Evolutionary conservation across 2,888 invertebrate genomes (phyloP).

Genomic region (Amphimallon solstitiale): DNA sequence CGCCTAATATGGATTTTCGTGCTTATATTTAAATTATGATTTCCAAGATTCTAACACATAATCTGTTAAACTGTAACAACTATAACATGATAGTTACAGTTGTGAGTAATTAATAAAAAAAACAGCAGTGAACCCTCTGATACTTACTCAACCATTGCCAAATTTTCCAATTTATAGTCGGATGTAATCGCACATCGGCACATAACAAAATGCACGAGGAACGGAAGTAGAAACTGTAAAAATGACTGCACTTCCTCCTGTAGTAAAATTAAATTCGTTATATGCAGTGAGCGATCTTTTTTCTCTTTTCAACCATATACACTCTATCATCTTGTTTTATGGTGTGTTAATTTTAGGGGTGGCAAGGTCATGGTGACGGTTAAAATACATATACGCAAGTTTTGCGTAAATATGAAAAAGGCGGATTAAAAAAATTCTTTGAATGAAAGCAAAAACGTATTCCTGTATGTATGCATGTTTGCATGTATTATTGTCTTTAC

Average conservation of each 20-base stretch:
- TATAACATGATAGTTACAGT: too few relatives aligned
- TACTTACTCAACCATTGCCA: slow-evolving; percentile 39
- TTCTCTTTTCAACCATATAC: slow-evolving; percentile 21
- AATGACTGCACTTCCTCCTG: slow-evolving; percentile 41
- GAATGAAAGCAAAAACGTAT: too few relatives aligned
- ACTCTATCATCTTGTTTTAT: slow-evolving; percentile 7
- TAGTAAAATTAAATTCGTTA: slow-evolving; percentile 40
- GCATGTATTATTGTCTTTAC: too few relatives aligned
- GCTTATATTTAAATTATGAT: too few relatives aligned
- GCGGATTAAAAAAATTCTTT: too few relatives aligned
- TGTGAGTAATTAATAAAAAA: too few relatives aligned
- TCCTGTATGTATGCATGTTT: too few relatives aligned
- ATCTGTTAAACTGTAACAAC: too few relatives aligned
- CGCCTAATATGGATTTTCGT: too few relatives aligned
- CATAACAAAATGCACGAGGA: slow-evolving; percentile 21
- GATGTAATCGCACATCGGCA: slow-evolving; percentile 37
- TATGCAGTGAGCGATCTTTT: slow-evolving; percentile 22
- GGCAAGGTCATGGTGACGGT: neutral
- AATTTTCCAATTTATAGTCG: slow-evolving; percentile 42
- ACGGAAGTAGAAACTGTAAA: slow-evolving; percentile 40
- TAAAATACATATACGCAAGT: neutral
- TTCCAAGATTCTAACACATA: too few relatives aligned
- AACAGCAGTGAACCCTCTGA: too few relatives aligned
- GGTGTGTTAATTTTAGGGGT: slow-evolving; percentile 17
- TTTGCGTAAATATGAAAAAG: too few relatives aligned